phyloP scores from a whole-genome alignment of 2,888 invertebrate species.

The Cosmia pyralina region DNA sequence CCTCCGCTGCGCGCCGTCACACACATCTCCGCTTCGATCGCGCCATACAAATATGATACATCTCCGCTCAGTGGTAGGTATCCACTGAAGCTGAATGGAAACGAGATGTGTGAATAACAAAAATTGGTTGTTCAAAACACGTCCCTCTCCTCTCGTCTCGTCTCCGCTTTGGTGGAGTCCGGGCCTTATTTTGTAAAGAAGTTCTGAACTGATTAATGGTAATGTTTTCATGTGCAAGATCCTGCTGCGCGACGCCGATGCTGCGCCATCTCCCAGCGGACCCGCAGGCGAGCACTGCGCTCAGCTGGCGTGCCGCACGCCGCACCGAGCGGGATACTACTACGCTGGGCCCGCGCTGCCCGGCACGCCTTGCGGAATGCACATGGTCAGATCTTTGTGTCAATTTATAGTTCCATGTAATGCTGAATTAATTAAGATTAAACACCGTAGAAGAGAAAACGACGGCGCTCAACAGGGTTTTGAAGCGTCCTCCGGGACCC shows the following conservation, averaged over 20 bases:
- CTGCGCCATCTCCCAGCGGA: slow-evolving; percentile 88
- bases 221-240: slow-evolving; percentile 69
- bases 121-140: too few species aligned
- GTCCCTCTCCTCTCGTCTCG: too few species aligned
- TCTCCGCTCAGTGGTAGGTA: too few species aligned
- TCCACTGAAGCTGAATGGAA: too few species aligned
- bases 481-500: too few species aligned
- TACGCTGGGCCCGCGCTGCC: slow-evolving; percentile 95
- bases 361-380: slow-evolving; percentile 93
- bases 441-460: too few species aligned
- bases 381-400: slow-evolving; percentile 85
- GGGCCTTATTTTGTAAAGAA: not conserved
- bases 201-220: slow-evolving; percentile 14
- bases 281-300: slow-evolving; percentile 87
- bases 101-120: too few species aligned
- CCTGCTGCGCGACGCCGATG: slow-evolving; percentile 92
- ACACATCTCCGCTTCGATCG: too few species aligned
- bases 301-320: slow-evolving; percentile 93
- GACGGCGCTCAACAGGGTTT: not conserved
- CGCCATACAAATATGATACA: too few species aligned
- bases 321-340: slow-evolving; percentile 93
- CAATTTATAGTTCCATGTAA: not conserved
- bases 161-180: too few species aligned
- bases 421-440: too few species aligned
- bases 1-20: too few species aligned